A percentile compares a stretch with the other conserved stretches of the same genome.
phyloP scores from a whole-genome alignment of 2,888 invertebrate species.

The Protodeltote pygarga region DNA sequence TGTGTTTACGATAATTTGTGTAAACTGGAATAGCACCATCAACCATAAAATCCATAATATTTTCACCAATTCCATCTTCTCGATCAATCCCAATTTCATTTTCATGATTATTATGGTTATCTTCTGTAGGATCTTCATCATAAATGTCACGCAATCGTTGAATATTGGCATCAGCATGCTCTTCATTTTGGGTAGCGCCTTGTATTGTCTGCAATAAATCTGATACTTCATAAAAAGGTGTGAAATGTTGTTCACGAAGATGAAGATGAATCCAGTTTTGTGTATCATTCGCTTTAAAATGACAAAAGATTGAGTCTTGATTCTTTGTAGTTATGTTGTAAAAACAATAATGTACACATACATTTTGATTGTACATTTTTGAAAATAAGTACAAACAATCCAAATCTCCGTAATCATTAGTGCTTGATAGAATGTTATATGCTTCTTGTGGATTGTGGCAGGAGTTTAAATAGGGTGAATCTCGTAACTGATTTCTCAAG shows the following conservation, averaged over 20 bases:
- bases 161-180: too few relatives aligned
- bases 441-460: conserved; percentile 59
- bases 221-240: conserved; percentile 46
- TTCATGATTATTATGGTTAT: conserved; percentile 48
- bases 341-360: conserved; percentile 58
- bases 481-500: conserved; percentile 56
- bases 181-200: conserved; percentile 45
- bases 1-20: conserved; percentile 47
- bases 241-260: conserved; percentile 52
- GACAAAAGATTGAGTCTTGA: conserved; percentile 54
- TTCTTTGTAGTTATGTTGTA: conserved; percentile 52
- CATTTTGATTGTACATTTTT: conserved; percentile 60
- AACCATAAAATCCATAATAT: conserved; percentile 49
- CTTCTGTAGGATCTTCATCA: too few relatives aligned
- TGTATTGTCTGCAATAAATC: conserved; percentile 49
- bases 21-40: conserved; percentile 51
- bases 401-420: conserved; percentile 57
- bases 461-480: conserved; percentile 60
- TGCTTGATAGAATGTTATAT: conserved; percentile 56
- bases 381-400: conserved; percentile 58
- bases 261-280: conserved; percentile 59
- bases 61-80: conserved; percentile 41
- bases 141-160: too few relatives aligned
- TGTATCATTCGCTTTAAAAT: conserved; percentile 59
- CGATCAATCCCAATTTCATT: conserved; percentile 46